Base-by-base conservation (phyloP, 2,888 invertebrate species). In the Malacosoma neustria region DNA sequence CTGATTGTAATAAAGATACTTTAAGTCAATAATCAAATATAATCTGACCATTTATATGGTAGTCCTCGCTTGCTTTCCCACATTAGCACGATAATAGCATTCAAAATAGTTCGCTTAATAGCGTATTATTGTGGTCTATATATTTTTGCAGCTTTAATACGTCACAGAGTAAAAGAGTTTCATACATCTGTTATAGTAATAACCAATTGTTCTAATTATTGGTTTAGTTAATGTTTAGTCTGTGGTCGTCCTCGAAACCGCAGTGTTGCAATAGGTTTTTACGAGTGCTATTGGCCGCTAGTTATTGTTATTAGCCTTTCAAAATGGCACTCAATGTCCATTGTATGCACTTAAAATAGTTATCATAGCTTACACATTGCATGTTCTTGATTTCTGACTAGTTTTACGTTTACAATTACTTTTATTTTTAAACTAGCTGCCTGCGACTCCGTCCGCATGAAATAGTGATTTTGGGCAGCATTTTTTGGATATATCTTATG, bases 221-320 rank as follows among this genome's bases (percentile, higher is more conserved):
- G n/a, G n/a, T n/a, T n/a, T n/a, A n/a, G n/a, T n/a, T n/a, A 14
- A 14, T 7, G 5, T 37, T 32, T 15, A 37, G 11, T 14, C 37
- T 41, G 30, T 38, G 33, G 12, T 14, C 11, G 9, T 13, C 13
- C 14, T 30, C 32, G n/a, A 66, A 66, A 61, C 68, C 71, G 57
- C 67, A 60, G 53, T 48, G 52, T 55, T 48, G 70, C 72, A 62
- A 73, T 76, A 74, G 58, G 68, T 73, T 79, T 79, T 79, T 76
- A 79, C 61, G 76, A 66, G 56, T 47, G 46, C 55, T 56, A 61
- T 70, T 67, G 63, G 57, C 55, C 54, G 54, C 53, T 58, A 58
- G 61, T 64, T 57, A 73, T 58, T 62, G 75, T 75, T 76, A 76
- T 75, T 70, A 61, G 67, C 57, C 66, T 61, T 63, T 48, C 47